These are phyloP conservation scores for Myioborus melanocephalus DNA, from an alignment of 2,797 vertebrate species.

Conservation along the genomic window DNA sequence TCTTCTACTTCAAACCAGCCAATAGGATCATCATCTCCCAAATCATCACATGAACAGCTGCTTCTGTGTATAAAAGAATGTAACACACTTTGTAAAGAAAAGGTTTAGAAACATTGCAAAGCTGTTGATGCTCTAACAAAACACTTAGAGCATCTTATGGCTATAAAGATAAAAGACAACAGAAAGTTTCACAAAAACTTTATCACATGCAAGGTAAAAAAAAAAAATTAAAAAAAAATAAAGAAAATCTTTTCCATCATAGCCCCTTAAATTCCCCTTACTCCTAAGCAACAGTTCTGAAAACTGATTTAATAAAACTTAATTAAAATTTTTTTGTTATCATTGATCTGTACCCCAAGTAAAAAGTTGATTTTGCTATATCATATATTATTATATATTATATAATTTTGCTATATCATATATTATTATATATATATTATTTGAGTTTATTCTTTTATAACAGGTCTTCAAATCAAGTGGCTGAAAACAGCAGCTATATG, in stretches of 20 bases:
- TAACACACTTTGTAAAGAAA: not conserved
- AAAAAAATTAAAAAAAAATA: not conserved
- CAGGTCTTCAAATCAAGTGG: not conserved
- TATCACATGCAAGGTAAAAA: not conserved
- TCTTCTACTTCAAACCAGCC: constrained; percentile 98
- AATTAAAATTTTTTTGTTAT: not conserved
- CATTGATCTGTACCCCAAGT: not conserved
- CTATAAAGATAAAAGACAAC: not conserved
- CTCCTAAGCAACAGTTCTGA: not conserved
- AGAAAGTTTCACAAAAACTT: not conserved
- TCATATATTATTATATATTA: not conserved
- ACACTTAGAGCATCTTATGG: not conserved
- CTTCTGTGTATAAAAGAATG: constrained; percentile 25
- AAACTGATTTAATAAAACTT: not conserved
- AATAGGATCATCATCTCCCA: constrained; percentile 88
- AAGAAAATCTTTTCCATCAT: not conserved
- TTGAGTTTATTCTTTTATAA: not conserved
- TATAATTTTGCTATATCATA: too few relatives aligned
- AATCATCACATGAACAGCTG: constrained; percentile 55
- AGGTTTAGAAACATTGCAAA: not conserved
- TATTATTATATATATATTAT: too few relatives aligned
- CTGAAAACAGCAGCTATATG: not conserved
- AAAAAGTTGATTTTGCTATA: not conserved
- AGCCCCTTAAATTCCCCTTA: not conserved
- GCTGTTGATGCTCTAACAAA: not conserved